A percentile compares a stretch with the other conserved stretches of the same genome.
phyloP scores from a whole-genome alignment of 1,140 invertebrate species.

The Trinorchestia longiramus region DNA sequence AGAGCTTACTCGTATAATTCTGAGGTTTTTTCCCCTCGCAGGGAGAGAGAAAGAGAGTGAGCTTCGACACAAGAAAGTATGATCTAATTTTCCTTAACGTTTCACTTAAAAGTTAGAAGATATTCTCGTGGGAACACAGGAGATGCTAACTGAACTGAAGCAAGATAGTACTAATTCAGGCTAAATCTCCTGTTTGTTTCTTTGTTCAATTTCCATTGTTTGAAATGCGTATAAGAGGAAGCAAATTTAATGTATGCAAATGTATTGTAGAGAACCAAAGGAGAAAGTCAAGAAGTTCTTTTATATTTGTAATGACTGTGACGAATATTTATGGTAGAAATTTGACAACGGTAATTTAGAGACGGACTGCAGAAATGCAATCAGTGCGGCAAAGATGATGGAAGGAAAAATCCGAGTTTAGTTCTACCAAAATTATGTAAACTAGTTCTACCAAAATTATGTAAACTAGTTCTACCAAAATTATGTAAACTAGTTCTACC shows the following conservation, averaged over 20 bases:
- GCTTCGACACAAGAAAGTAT: background rate
- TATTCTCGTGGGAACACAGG: background rate
- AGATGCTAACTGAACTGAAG: background rate
- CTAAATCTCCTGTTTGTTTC: no score
- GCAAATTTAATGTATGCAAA: background rate
- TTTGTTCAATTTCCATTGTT: background rate
- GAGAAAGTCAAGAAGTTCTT: background rate
- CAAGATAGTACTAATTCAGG: background rate
- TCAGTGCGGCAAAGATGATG: no score
- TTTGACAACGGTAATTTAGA: background rate
- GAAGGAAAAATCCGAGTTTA: background rate
- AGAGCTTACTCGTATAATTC: slow-evolving; percentile 1
- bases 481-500: background rate
- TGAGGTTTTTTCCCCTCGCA: background rate
- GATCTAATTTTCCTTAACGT: background rate
- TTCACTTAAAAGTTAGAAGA: background rate
- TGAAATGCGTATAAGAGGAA: background rate
- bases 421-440: background rate
- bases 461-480: background rate
- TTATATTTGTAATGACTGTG: background rate
- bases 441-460: no score
- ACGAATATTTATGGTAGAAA: background rate
- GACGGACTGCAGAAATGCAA: background rate
- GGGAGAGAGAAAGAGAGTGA: slow-evolving; percentile 26
- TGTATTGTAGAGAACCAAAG: background rate